phyloP scores from a whole-genome alignment of 2,888 invertebrate genomes.

The Eumacrocentrus americanus region DNA sequence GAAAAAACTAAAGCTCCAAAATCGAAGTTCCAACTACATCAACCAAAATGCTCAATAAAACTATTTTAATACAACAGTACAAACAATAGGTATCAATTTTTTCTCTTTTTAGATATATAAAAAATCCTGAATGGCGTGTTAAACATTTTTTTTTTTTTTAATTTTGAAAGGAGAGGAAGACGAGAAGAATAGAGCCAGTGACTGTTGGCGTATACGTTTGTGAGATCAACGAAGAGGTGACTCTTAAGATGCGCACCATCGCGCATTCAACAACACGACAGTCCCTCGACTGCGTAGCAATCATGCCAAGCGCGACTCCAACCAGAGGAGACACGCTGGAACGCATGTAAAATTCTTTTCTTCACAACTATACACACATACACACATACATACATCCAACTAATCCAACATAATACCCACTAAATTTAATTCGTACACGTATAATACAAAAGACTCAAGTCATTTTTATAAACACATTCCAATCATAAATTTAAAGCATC shows the following conservation, averaged over 20 bases:
- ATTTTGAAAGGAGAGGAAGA: background rate
- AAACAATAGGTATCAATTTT: too few relatives aligned
- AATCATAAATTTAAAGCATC: too few relatives aligned
- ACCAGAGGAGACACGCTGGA: slow-evolving; percentile 50
- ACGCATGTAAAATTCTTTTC: slow-evolving; percentile 57
- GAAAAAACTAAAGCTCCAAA: too few relatives aligned
- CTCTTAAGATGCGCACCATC: slow-evolving; percentile 55
- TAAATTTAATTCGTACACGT: slow-evolving; percentile 23
- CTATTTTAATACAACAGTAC: too few relatives aligned
- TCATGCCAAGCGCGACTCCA: slow-evolving; percentile 50
- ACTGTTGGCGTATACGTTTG: slow-evolving; percentile 16
- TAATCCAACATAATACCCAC: too few relatives aligned
- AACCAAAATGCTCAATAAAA: too few relatives aligned
- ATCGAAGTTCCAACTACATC: too few relatives aligned
- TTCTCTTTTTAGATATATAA: too few relatives aligned
- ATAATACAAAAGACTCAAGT: slow-evolving; percentile 2
- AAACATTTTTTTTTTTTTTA: background rate
- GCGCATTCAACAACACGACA: slow-evolving; percentile 47
- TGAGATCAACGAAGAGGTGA: slow-evolving; percentile 33
- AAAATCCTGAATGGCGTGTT: background rate
- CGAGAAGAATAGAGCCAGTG: slow-evolving; percentile 24
- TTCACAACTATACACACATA: too few relatives aligned
- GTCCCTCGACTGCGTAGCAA: slow-evolving; percentile 52
- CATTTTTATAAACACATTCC: background rate
- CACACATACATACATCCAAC: too few relatives aligned